Conservation (phyloP, 2,888 invertebrate genomes). For the Drosophila birchii region DNA sequence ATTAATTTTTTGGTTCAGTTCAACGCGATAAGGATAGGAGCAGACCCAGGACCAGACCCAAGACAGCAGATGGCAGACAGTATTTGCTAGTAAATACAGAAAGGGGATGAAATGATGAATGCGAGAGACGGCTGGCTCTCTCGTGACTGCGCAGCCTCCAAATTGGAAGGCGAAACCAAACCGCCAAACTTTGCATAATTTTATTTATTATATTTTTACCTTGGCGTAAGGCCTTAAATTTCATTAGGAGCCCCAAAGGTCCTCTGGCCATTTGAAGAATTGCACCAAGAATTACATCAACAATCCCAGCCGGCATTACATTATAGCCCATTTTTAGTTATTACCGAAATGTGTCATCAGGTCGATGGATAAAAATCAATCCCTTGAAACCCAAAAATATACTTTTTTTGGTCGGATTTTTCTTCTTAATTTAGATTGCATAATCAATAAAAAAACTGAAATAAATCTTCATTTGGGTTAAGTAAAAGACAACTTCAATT, state of each 20-base stretch:
- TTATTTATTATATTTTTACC: conserved; percentile 12
- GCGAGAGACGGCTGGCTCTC: conserved; percentile 25
- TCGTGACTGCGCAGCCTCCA: conserved; percentile 30
- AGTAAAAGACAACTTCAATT: background rate
- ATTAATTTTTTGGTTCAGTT: background rate
- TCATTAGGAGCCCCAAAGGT: background rate
- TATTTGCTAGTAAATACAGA: conserved; percentile 28
- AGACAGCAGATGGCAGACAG: conserved; percentile 26
- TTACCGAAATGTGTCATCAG: conserved; percentile 5
- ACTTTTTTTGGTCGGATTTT: no score
- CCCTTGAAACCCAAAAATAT: background rate
- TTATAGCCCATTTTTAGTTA: background rate
- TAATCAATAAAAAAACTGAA: no score
- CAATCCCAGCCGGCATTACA: background rate
- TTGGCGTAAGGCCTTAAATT: conserved; percentile 1
- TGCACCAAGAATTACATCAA: background rate
- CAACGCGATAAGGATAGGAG: conserved; percentile 6
- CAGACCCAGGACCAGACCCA: conserved; percentile 11
- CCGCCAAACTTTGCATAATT: conserved; percentile 17
- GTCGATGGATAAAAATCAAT: conserved; percentile 9
- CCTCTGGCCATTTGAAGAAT: background rate
- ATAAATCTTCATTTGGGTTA: background rate
- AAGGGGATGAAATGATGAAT: conserved; percentile 30
- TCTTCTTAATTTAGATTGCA: no score
- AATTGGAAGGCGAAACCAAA: conserved; percentile 6